Percentiles rank a stretch among this genome's conserved stretches.
These are phyloP conservation scores for Lacerta agilis DNA, from an alignment of 2,797 vertebrate genomes.

Conservation along the genomic window DNA sequence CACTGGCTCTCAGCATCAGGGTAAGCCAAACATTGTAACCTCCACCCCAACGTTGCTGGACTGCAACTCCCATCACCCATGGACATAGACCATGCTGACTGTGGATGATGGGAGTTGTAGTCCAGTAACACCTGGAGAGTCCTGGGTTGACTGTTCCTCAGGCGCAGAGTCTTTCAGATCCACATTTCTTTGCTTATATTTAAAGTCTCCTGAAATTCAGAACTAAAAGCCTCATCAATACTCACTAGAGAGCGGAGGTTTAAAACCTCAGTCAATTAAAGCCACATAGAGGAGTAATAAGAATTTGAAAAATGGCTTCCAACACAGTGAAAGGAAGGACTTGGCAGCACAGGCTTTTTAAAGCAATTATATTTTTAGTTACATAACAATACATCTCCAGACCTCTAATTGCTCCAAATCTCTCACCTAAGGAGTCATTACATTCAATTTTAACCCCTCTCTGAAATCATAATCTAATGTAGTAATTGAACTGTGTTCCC, in stretches of 20 bases:
- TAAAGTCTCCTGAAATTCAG: constrained; percentile 59
- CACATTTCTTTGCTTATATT: constrained; percentile 51
- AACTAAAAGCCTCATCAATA: constrained; percentile 68
- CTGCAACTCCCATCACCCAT: too few relatives aligned
- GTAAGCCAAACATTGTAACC: too few relatives aligned
- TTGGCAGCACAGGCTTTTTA: constrained; percentile 68
- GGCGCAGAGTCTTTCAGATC: constrained; percentile 6
- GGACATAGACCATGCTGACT: too few relatives aligned
- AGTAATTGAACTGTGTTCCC: constrained; percentile 73
- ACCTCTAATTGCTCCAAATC: constrained; percentile 76
- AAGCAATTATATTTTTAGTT: constrained; percentile 77
- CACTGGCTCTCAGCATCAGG: background rate
- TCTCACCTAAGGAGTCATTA: constrained; percentile 73
- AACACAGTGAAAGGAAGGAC: constrained; percentile 53
- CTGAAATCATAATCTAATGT: constrained; percentile 71
- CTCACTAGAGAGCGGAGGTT: constrained; percentile 66
- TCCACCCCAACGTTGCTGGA: too few relatives aligned
- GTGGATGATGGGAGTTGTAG: too few relatives aligned
- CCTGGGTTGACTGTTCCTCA: too few relatives aligned
- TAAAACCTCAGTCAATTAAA: constrained; percentile 72
- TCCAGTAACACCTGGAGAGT: too few relatives aligned
- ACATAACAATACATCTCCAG: constrained; percentile 69
- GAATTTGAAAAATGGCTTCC: constrained; percentile 67
- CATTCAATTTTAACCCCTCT: constrained; percentile 74
- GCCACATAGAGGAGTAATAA: constrained; percentile 65